Percentiles rank a stretch among this genome's conserved stretches.
phyloP scores from a whole-genome alignment of 1,140 invertebrate species.

The Caenorhabditis brenneri region DNA sequence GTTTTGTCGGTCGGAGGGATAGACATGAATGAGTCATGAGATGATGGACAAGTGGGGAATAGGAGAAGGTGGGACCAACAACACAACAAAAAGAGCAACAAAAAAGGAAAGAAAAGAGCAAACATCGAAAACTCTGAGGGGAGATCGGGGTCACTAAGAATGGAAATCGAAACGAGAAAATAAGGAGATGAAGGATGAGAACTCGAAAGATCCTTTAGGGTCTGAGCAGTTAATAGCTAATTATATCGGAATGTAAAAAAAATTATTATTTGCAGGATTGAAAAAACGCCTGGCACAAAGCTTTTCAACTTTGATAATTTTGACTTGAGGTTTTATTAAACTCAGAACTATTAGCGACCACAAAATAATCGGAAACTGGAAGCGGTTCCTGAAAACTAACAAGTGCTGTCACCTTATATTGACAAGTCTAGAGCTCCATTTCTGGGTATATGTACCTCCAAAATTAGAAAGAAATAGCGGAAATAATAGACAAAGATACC shows the following conservation, averaged over 20 bases:
- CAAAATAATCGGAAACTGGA: no score
- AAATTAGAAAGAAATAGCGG: neutral
- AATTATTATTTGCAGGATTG: no score
- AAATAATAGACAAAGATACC: neutral
- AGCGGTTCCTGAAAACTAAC: no score
- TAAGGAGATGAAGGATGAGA: no score
- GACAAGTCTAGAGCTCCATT: neutral
- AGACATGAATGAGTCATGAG: slow-evolving; percentile 20
- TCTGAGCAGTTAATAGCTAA: no score
- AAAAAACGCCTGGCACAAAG: no score
- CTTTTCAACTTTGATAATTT: no score
- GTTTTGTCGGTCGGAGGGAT: no score
- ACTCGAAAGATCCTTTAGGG: no score
- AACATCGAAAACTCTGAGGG: neutral
- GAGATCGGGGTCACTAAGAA: neutral
- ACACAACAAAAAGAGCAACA: slow-evolving; percentile 1
- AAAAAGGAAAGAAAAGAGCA: neutral
- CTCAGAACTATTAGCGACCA: no score
- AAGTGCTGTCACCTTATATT: neutral
- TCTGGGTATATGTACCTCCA: neutral
- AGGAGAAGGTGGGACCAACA: neutral
- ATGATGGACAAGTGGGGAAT: neutral
- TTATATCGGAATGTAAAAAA: no score
- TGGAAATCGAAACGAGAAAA: neutral
- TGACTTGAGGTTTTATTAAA: no score